Evolutionary conservation across 2,113 vertebrate genomes (phyloP), one percentile per base, ranked within the genome.

Genomic region (Corythornis cristatus): DNA sequence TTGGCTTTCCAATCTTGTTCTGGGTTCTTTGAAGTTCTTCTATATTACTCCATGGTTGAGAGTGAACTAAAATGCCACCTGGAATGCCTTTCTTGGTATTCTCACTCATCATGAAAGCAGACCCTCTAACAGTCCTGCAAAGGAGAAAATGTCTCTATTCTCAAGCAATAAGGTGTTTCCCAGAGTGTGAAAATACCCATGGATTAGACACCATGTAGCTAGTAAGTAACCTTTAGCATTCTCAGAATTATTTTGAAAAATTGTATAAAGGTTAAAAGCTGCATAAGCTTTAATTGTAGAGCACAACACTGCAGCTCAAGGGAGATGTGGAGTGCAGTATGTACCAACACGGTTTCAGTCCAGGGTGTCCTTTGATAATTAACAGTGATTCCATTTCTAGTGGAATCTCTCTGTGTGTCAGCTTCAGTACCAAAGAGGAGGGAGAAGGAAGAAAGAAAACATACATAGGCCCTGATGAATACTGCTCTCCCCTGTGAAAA

Each of bases 321-420:
- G 64, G 77, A 91, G 65, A 46, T 93, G 60, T 12, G 7, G 68
- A 26, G 72, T 89, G 51, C 85, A 21, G n/a, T 40, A 15, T 86
- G 89, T 95, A 89, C 71, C 46, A 86, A 82, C 91, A 88, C 46
- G 85, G 2, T 89, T 89, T 87, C 60, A 89, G 51, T 75, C 82
- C 79, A 56, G 84, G 82, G 51, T 92, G 78, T 89, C 82, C 87
- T 96, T 91, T 95, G 89, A 83, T 95, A 96, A 92, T 89, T 95
- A 92, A 51, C 46, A 66, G 51, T 77, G 75, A 84, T 88, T 78
- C 56, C 71, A 56, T 85, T 93, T 93, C 78, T 62, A 31, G 43
- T 83, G n/a, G 75, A 77, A 67, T 79, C 83, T 79, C 67, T 90
- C 67, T 88, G 67, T 67, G 60, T 86, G 87, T 89, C 65, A 77